These are phyloP conservation scores for Netelia inedita DNA, from an alignment of 2,888 invertebrate genomes.

Conservation along the genomic window DNA sequence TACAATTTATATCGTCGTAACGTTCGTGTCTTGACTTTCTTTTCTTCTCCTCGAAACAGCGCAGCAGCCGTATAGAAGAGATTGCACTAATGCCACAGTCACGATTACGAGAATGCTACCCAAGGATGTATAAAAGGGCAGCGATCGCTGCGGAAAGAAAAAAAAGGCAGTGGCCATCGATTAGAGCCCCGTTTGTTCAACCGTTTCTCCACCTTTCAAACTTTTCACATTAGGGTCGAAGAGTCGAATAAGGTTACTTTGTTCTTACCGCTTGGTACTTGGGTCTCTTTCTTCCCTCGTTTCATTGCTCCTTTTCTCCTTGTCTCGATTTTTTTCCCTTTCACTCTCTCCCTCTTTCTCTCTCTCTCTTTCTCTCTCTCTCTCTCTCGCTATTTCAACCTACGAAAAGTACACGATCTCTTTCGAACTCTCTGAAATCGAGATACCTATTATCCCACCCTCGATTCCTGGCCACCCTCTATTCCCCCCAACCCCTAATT, in stretches of 20 bases:
- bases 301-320: slow-evolving; percentile 14
- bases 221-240: slow-evolving; percentile 76
- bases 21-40: slow-evolving; percentile 32
- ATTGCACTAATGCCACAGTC: slow-evolving; percentile 29
- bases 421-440: slow-evolving; percentile 39
- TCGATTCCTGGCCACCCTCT: slow-evolving; percentile 32
- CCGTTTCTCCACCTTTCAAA: slow-evolving; percentile 73
- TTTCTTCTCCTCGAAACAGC: slow-evolving; percentile 3
- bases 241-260: slow-evolving; percentile 74
- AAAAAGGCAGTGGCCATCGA: slow-evolving; percentile 49
- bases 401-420: not conserved
- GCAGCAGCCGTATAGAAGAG: slow-evolving; percentile 34
- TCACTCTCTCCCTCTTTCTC: not conserved
- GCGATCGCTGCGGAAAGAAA: slow-evolving; percentile 36
- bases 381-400: not conserved
- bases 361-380: slow-evolving; percentile 4
- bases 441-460: slow-evolving; percentile 44
- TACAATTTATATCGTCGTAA: slow-evolving; percentile 48
- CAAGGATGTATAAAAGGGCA: slow-evolving; percentile 32
- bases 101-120: slow-evolving; percentile 46
- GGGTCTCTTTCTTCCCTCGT: not conserved
- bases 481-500: slow-evolving; percentile 9
- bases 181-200: slow-evolving; percentile 61
- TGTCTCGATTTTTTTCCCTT: slow-evolving; percentile 20
- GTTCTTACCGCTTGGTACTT: slow-evolving; percentile 41